Evolutionary conservation across 1,140 invertebrate genomes (phyloP).

Genomic region (Pogonognathellus flavescens): DNA sequence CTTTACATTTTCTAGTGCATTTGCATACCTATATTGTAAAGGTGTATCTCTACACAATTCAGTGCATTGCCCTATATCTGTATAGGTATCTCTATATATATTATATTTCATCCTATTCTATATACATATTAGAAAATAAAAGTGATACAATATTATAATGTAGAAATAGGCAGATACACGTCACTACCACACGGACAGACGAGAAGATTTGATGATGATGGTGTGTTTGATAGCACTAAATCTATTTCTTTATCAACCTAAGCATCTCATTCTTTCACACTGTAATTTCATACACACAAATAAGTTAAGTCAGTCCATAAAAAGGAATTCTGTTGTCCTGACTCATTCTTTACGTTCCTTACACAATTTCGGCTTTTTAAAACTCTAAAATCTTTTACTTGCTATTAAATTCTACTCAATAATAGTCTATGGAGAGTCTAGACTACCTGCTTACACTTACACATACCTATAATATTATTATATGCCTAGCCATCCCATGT

Average conservation of each 20-base stretch:
- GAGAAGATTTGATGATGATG: no score
- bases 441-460: no score
- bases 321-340: not conserved
- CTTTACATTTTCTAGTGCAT: no score
- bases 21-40: no score
- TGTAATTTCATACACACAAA: not conserved
- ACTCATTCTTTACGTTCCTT: not conserved
- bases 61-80: no score
- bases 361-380: slow-evolving; percentile 27
- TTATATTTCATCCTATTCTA: no score
- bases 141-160: not conserved
- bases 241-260: not conserved
- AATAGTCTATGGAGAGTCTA: no score
- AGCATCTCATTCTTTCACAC: not conserved
- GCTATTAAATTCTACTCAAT: no score
- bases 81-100: not conserved
- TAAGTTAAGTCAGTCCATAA: not conserved
- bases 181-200: no score
- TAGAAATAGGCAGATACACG: not conserved
- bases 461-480: no score
- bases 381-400: not conserved
- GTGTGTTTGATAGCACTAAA: not conserved
- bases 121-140: not conserved
- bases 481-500: no score
- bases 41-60: no score